These are phyloP conservation scores for Cryptosula pallasiana DNA, from an alignment of 2,888 invertebrate species.

Conservation along the genomic window DNA sequence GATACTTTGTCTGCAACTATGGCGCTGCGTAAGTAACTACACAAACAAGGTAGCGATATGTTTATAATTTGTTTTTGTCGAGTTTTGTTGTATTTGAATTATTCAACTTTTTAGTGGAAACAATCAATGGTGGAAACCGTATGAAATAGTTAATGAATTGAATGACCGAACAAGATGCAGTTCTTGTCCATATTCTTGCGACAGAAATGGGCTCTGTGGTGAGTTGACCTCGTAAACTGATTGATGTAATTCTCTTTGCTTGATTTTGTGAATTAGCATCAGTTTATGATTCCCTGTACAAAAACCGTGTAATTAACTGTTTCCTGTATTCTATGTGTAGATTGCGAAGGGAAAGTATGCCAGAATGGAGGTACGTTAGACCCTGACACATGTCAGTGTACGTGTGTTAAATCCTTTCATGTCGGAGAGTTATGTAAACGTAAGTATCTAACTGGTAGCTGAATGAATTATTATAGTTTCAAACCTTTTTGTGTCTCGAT, in stretches of 20 bases:
- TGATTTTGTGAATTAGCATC: too few relatives aligned
- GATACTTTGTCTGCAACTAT: conserved; percentile 17
- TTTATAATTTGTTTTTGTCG: neutral
- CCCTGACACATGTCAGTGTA: conserved; percentile 27
- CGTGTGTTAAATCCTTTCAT: conserved; percentile 22
- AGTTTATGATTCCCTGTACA: too few relatives aligned
- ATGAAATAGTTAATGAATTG: neutral
- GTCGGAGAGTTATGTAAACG: neutral
- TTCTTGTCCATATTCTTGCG: neutral
- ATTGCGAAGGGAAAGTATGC: conserved; percentile 28
- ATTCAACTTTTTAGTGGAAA: conserved; percentile 15
- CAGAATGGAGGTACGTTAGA: conserved; percentile 28
- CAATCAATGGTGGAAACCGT: neutral
- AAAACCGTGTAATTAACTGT: neutral
- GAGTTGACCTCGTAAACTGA: too few relatives aligned
- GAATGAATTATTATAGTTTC: too few relatives aligned
- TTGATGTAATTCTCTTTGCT: too few relatives aligned
- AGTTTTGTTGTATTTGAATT: neutral
- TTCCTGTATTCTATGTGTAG: conserved; percentile 14
- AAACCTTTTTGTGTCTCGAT: too few relatives aligned
- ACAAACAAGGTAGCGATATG: too few relatives aligned
- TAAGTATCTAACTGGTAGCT: too few relatives aligned
- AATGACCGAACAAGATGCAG: neutral
- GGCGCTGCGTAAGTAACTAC: conserved; percentile 6
- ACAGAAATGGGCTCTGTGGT: conserved; percentile 11